Base-by-base conservation (phyloP, 2,888 invertebrate species). In the Euzetes globulus region DNA sequence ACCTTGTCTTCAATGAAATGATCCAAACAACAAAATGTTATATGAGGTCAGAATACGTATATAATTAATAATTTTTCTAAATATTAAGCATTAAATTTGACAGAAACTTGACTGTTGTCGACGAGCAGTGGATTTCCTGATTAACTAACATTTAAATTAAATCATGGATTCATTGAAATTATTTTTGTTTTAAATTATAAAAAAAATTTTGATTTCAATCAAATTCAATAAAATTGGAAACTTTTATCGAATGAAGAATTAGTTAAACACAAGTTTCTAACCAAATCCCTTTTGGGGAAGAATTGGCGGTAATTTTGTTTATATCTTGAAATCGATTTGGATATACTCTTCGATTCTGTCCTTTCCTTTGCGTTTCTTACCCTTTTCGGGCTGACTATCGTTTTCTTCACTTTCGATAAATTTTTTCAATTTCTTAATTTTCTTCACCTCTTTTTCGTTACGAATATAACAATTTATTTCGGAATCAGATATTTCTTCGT, bases 11-110 rank as follows among this genome's bases (percentile, higher is more conserved):
- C 83, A 89, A 90, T 0, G 95, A 96, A 84, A 86, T 96, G 65
- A 88, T 94, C n/a, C 88, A 90, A 80, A 94, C 95, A 0, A 87
- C 87, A 75, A 89, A 90, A 79, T 87, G 89, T 78, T 94, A 91
- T 84, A 87, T 96, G 81, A 87, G 91, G 58, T 60, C 25, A 60
- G 25, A 60, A 60, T 22, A n/a, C 25, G 19, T n/a, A 22, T 27
- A 4, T 25, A 60, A 7, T 60, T n/a, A 25, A n/a, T 22, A 9
- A 22, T 60, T 60, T 7, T 60, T 60, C 25, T 11, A n/a, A 60
- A 25, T 60, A 25, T 9, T 27, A 11, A n/a, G n/a, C n/a, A n/a
- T n/a, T 22, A 7, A 9, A 60, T 27, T 22, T 60, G 15, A 60
- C 25, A 60, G 58, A 60, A 60, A 60, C 19, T 5, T 60, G 25